Evolutionary conservation across 2,113 vertebrate species (phyloP), one percentile per base, ranked within the genome.

Genomic region (Lycocorax pyrrhopterus): DNA sequence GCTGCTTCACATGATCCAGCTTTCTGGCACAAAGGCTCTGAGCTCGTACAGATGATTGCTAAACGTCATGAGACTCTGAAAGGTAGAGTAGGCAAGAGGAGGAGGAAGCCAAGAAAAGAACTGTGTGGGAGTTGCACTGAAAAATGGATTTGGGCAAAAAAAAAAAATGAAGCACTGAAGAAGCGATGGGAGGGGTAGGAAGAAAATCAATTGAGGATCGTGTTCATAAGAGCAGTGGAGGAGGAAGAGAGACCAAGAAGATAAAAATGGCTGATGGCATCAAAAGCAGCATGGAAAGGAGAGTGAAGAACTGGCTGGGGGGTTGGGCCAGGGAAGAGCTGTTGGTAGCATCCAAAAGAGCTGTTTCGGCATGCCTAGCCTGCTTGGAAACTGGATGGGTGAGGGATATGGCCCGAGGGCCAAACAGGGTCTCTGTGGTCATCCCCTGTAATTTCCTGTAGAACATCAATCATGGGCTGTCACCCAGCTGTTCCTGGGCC

Each of bases 41-140:
- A 60, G 83, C 90, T 96, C 10, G 1, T 94, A 84, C 71, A 79
- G 93, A 89, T 93, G 93, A 95, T 79, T 74, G 87, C 89, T 96
- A 85, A 96, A 94, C 92, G 72, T 96, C 93, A 91, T 82, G 87
- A 89, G 89, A 78, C 66, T 93, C 83, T 87, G 79, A 90, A 85
- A 96, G 93, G 95, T 88, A 94, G 90, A 90, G 93, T 96, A 93
- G 94, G 95, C 95, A 94, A 91, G 95, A 91, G 73, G 78, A 94
- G 91, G 90, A 93, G 75, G 93, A 74, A 94, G 91, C 91, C 91
- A 80, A 95, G 93, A 96, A 96, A 96, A 96, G 96, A 96, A 77
- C 55, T 1, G 16, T 2, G 95, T 97, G 90, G 96, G 95, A 88
- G 92, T 84, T 78, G 53, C 93, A 72, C 79, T 94, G 85, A 90